These are phyloP conservation scores for Chinchilla lanigera DNA, from an alignment of 2,113 vertebrate genomes.

Conservation along the genomic window DNA sequence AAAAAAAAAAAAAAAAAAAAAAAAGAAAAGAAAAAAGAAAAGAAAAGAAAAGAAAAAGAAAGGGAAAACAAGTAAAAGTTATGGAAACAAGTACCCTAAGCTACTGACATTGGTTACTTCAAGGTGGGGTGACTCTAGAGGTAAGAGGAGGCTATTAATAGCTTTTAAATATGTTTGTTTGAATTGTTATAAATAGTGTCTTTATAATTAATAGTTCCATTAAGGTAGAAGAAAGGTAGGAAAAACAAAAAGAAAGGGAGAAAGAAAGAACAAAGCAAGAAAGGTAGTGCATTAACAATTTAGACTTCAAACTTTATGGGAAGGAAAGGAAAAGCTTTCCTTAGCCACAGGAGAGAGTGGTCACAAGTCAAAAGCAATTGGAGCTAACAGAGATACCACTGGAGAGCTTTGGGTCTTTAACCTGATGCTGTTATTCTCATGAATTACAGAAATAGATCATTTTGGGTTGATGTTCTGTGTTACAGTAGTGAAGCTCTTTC, in stretches of 20 bases:
- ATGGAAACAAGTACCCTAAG: conserved; percentile 35
- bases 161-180: conserved; percentile 28
- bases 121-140: neutral
- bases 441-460: conserved; percentile 1
- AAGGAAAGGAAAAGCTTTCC: neutral
- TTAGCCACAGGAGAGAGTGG: neutral
- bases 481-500: neutral
- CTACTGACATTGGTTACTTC: neutral
- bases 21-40: neutral
- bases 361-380: neutral
- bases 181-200: conserved; percentile 1
- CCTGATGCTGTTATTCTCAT: neutral
- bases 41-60: too few species aligned
- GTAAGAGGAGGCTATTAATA: neutral
- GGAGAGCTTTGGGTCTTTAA: neutral
- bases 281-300: neutral
- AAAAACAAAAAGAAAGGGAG: neutral
- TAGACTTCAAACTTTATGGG: neutral
- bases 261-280: neutral
- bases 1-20: neutral
- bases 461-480: neutral
- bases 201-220: conserved; percentile 30
- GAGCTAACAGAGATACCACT: neutral
- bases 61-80: too few species aligned
- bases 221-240: neutral